phyloP scores from a whole-genome alignment of 2,113 vertebrate genomes.

The Rhineura floridana region DNA sequence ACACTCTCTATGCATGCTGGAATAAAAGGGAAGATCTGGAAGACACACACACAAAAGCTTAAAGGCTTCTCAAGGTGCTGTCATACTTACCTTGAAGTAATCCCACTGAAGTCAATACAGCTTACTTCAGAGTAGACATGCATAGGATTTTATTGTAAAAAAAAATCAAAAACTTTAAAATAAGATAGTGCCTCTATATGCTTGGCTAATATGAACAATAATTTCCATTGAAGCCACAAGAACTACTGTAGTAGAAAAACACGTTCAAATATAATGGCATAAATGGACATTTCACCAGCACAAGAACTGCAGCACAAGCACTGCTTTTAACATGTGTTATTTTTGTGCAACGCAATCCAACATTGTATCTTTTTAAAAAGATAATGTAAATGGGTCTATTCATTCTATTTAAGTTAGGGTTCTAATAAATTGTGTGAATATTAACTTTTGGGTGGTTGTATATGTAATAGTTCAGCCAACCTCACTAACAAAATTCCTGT shows the following conservation, averaged over 20 bases:
- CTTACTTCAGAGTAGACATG: neutral
- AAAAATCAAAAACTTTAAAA: too few species aligned
- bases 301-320: neutral
- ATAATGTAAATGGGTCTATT: neutral
- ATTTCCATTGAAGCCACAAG: neutral
- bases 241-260: neutral
- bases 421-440: too few species aligned
- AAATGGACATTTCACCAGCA: neutral
- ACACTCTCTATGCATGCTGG: neutral
- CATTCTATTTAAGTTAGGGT: neutral
- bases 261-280: neutral
- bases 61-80: neutral
- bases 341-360: conserved; percentile 14
- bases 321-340: neutral
- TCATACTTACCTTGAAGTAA: neutral
- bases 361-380: neutral
- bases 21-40: neutral
- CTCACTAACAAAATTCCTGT: neutral
- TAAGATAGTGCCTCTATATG: neutral
- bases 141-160: neutral
- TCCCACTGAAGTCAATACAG: neutral
- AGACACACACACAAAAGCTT: neutral
- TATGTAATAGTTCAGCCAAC: neutral
- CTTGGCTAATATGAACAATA: neutral
- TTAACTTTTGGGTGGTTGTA: neutral